Base-by-base conservation (phyloP, 1,140 invertebrate genomes). In the Pentalonia nigronervosa region DNA sequence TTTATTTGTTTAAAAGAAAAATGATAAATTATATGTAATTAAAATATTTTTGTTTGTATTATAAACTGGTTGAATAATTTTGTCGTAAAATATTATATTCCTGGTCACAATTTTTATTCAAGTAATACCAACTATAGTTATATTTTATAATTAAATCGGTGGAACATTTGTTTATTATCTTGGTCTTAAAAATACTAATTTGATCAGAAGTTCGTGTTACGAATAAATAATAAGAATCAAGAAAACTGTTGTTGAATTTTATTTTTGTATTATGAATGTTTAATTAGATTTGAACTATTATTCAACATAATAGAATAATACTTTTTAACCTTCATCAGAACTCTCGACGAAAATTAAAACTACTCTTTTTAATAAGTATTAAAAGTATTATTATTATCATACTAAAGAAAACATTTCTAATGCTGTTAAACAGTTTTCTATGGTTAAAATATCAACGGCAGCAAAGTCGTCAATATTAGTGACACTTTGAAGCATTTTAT, bases 81-180 rank as follows among this genome's bases (percentile, higher is more conserved):
- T 34, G n/a, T 88, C 20, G 8, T 23, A 41, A 83, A 36, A 41
- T 41, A 83, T 83, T 41, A 23, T 83, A 23, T 83, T 81, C 20
- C 1, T 41, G 21, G 21, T n/a, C 17, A 48, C 17, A 34, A 53
- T 50, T 21, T 88, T 34, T 23, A 34, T 88, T 88, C 0, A n/a
- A 50, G 36, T 45, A 7, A 47, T 86, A 86, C 11, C 2, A 21
- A 34, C n/a, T 2, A 34, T 88, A 50, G n/a, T 23, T 50, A 34
- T 53, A 88, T 88, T 88, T 88, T 88, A 48, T 88, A 88, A 23
- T 53, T 34, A 53, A 48, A 53, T 8, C 34, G 7, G 17, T 7
- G 34, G 36, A 34, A 88, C n/a, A n/a, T 36, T 88, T 36, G 87
- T 50, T 53, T n/a, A 34, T 88, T 88, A 88, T 88, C n/a, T 34